Conservation (phyloP, 2,113 vertebrate genomes). For the Sylvia atricapilla region DNA sequence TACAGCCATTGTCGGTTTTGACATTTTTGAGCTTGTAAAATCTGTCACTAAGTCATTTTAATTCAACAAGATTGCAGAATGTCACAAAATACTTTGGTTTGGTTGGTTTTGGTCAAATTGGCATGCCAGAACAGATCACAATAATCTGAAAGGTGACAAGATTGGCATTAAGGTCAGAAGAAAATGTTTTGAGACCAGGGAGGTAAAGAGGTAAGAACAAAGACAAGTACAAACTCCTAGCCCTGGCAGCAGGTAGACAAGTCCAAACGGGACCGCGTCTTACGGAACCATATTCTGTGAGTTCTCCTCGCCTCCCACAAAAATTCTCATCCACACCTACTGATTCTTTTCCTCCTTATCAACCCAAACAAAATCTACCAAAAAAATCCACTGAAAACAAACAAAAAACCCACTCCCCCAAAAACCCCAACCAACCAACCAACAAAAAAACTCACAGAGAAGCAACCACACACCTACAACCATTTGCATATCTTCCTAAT, state of each 20-base stretch:
- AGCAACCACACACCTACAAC: not conserved
- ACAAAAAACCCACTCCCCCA: not conserved
- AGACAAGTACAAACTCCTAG: not conserved
- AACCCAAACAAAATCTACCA: not conserved
- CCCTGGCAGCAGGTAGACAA: not conserved
- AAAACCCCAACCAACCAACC: not conserved
- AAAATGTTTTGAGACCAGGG: not conserved
- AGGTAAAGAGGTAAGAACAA: not conserved
- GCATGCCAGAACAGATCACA: not conserved
- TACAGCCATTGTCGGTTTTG: not conserved
- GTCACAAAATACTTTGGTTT: not conserved
- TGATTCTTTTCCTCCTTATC: not conserved
- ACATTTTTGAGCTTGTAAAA: not conserved
- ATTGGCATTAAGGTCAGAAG: not conserved
- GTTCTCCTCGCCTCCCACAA: not conserved
- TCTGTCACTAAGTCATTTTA: not conserved
- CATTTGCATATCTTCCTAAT: not conserved
- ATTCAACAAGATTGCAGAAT: not conserved
- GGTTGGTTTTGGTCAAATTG: not conserved
- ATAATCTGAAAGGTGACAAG: not conserved
- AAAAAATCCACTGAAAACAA: not conserved
- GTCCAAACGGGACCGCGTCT: rapidly evolving
- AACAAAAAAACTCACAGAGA: not conserved
- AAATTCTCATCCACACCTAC: not conserved
- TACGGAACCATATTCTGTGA: not conserved